These are phyloP conservation scores for Morus bassanus DNA, from an alignment of 2,797 vertebrate genomes.

Conservation along the genomic window DNA sequence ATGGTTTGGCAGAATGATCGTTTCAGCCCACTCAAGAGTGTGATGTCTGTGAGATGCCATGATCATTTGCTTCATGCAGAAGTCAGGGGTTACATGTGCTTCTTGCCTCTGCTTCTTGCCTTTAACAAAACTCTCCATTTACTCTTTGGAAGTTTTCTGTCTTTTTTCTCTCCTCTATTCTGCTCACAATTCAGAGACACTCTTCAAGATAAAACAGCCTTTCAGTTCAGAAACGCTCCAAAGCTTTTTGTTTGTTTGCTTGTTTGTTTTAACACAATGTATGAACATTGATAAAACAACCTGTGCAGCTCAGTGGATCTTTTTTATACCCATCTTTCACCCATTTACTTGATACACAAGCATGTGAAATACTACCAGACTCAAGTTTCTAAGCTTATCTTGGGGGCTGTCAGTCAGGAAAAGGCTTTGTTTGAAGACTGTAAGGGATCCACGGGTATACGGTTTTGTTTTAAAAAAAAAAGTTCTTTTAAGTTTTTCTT, in stretches of 20 bases:
- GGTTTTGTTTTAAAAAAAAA: conserved; percentile 29
- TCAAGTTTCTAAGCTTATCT: conserved; percentile 70
- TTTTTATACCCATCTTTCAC: conserved; percentile 34
- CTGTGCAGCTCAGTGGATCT: conserved; percentile 20
- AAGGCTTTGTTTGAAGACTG: conserved; percentile 64
- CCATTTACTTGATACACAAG: conserved; percentile 45
- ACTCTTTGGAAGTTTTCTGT: background rate
- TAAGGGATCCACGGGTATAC: conserved; percentile 48
- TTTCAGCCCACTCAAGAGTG: background rate
- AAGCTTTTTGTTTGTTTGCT: conserved; percentile 27
- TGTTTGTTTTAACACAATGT: conserved; percentile 55
- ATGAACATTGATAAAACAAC: conserved; percentile 61
- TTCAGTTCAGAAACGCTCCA: conserved; percentile 32
- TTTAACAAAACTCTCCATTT: background rate
- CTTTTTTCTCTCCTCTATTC: background rate
- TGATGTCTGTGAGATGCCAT: background rate
- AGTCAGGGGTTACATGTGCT: background rate
- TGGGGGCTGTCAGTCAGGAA: conserved; percentile 58
- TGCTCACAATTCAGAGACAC: conserved; percentile 16
- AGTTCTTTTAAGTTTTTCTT: conserved; percentile 45
- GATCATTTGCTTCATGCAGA: background rate
- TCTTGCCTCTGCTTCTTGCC: background rate
- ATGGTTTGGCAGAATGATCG: background rate
- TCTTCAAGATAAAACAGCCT: conserved; percentile 56
- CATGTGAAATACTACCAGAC: conserved; percentile 61